Conservation (phyloP, 1,140 invertebrate genomes). For the Bombyx mandarina region DNA sequence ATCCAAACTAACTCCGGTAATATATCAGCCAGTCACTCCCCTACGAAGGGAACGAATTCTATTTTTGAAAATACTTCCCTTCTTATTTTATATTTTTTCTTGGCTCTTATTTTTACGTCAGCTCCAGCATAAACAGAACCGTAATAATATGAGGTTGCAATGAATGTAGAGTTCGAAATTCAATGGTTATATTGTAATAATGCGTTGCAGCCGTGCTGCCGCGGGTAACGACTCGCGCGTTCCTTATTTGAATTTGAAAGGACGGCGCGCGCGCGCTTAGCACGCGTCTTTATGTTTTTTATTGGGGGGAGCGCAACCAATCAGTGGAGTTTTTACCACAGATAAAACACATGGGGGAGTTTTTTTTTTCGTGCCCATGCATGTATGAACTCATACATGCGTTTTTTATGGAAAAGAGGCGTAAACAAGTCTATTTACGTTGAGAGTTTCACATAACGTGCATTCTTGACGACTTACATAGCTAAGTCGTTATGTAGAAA, state of each 20-base stretch:
- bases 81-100: conserved; percentile 67
- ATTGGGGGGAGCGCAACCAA: conserved; percentile 46
- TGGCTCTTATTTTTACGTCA: conserved; percentile 47
- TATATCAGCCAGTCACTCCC: conserved; percentile 59
- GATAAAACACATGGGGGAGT: conserved; percentile 37
- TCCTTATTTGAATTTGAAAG: conserved; percentile 56
- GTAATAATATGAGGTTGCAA: conserved; percentile 6
- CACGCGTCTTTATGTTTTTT: conserved; percentile 63
- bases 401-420: conserved; percentile 29
- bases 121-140: conserved; percentile 31
- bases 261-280: conserved; percentile 38
- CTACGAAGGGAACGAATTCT: conserved; percentile 50
- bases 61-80: conserved; percentile 66
- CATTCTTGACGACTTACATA: no score
- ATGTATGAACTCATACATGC: conserved; percentile 8
- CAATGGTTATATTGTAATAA: conserved; percentile 48
- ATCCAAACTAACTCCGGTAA: conserved; percentile 60
- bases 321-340: conserved; percentile 28
- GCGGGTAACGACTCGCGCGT: conserved; percentile 49
- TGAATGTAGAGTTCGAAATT: conserved; percentile 24
- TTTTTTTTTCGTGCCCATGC: conserved; percentile 20
- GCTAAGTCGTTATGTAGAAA: no score
- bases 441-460: no score
- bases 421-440: conserved; percentile 3
- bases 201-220: conserved; percentile 45